phyloP scores from a whole-genome alignment of 2,113 vertebrate species.

The Mustela lutreola region DNA sequence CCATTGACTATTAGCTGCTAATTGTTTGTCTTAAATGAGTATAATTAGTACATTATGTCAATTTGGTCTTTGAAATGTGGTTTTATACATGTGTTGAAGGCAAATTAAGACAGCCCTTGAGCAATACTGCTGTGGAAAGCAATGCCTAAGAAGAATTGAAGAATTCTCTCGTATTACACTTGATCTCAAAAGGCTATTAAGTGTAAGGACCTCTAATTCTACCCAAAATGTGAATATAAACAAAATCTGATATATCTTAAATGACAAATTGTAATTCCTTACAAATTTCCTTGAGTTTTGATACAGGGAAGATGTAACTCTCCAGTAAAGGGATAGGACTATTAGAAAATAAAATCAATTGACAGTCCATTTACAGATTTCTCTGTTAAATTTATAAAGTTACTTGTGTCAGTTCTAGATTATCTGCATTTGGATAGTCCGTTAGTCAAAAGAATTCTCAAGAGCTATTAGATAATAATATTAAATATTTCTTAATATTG shows the following conservation, averaged over 20 bases:
- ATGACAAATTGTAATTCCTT: constrained; percentile 5
- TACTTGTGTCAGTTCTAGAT: background rate
- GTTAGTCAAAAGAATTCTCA: constrained; percentile 10
- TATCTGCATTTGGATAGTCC: background rate
- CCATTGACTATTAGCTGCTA: background rate
- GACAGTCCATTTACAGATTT: background rate
- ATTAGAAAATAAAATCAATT: constrained; percentile 27
- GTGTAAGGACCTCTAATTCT: background rate
- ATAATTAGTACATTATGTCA: background rate
- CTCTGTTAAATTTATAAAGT: constrained; percentile 23
- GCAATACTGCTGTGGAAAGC: background rate
- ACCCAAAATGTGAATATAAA: constrained; percentile 13
- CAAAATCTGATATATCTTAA: constrained; percentile 10
- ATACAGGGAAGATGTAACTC: background rate
- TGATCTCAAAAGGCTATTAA: background rate
- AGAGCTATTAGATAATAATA: background rate
- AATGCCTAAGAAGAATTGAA: background rate
- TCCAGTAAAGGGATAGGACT: background rate
- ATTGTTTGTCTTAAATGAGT: background rate
- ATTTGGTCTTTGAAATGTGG: background rate
- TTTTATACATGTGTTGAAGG: constrained; percentile 8
- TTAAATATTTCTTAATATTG: background rate
- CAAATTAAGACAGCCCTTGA: background rate
- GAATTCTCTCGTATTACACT: background rate
- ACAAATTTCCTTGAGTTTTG: constrained; percentile 41